Percentiles rank a stretch among this genome's conserved stretches.
Conservation (phyloP, 2,113 vertebrate genomes). For the pig (Sus scrofa) region DNA sequence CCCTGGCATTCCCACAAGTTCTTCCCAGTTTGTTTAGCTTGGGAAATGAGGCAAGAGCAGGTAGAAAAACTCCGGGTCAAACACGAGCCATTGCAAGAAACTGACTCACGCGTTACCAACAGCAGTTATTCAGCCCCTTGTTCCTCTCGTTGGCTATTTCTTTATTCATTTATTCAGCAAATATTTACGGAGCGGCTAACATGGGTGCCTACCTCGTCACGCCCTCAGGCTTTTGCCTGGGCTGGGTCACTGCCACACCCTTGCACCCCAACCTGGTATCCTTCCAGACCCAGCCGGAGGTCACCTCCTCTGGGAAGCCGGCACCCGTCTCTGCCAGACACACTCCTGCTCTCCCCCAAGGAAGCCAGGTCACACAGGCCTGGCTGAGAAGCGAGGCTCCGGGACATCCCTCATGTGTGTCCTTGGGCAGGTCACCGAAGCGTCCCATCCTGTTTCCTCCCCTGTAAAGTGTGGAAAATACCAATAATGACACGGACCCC, state of each 20-base stretch:
- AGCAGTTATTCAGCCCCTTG: accelerated
- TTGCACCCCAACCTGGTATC: neutral
- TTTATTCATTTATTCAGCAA: slow-evolving; percentile 22
- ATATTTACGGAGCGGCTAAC: neutral
- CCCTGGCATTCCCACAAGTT: slow-evolving; percentile 46
- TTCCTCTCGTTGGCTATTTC: neutral
- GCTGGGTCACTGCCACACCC: neutral
- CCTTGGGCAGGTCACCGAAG: neutral
- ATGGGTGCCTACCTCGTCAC: neutral
- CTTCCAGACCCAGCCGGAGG: neutral
- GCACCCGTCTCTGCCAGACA: no score
- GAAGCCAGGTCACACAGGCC: neutral
- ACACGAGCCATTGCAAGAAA: neutral
- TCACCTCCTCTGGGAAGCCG: neutral
- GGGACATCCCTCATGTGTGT: accelerated
- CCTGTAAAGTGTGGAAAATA: neutral
- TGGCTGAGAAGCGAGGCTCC: neutral
- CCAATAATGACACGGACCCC: no score
- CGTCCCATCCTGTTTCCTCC: neutral
- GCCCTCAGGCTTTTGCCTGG: neutral
- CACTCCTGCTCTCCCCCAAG: accelerated
- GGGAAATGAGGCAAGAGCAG: slow-evolving; percentile 63
- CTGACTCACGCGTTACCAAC: neutral
- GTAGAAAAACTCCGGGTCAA: neutral
- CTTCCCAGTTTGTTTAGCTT: slow-evolving; percentile 31